Percentiles rank a stretch among this genome's conserved stretches.
These are phyloP conservation scores for Artemia sinica DNA, from an alignment of 2,888 invertebrate genomes.

Conservation along the genomic window DNA sequence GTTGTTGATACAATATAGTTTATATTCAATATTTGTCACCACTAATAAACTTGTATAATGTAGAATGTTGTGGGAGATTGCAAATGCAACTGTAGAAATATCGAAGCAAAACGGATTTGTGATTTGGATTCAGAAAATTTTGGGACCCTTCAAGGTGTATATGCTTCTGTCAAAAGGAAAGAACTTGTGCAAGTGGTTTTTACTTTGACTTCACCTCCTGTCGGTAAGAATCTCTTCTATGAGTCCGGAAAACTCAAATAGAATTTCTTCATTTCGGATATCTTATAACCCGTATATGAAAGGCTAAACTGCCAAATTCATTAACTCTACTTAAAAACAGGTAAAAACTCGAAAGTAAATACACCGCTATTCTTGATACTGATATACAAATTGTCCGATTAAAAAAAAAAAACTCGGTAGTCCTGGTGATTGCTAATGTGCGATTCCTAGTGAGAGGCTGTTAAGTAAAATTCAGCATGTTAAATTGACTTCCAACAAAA, in stretches of 20 bases:
- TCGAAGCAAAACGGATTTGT: slow-evolving; percentile 44
- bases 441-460: too few relatives aligned
- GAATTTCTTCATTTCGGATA: background rate
- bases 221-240: slow-evolving; percentile 32
- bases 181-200: slow-evolving; percentile 43
- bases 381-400: too few relatives aligned
- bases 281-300: too few relatives aligned
- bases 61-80: slow-evolving; percentile 38
- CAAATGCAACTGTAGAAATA: slow-evolving; percentile 42
- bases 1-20: slow-evolving; percentile 18
- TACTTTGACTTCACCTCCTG: slow-evolving; percentile 41
- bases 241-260: background rate
- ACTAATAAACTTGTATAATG: slow-evolving; percentile 22
- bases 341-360: too few relatives aligned
- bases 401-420: too few relatives aligned
- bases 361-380: too few relatives aligned
- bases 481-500: too few relatives aligned
- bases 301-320: too few relatives aligned
- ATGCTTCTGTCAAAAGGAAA: slow-evolving; percentile 41
- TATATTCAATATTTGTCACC: slow-evolving; percentile 19
- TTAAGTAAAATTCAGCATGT: too few relatives aligned
- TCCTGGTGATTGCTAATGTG: too few relatives aligned
- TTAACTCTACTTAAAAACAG: too few relatives aligned
- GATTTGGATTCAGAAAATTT: slow-evolving; percentile 34
- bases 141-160: slow-evolving; percentile 44